These are phyloP conservation scores for Bradypodion pumilum DNA, from an alignment of 2,797 vertebrate genomes.

Conservation along the genomic window DNA sequence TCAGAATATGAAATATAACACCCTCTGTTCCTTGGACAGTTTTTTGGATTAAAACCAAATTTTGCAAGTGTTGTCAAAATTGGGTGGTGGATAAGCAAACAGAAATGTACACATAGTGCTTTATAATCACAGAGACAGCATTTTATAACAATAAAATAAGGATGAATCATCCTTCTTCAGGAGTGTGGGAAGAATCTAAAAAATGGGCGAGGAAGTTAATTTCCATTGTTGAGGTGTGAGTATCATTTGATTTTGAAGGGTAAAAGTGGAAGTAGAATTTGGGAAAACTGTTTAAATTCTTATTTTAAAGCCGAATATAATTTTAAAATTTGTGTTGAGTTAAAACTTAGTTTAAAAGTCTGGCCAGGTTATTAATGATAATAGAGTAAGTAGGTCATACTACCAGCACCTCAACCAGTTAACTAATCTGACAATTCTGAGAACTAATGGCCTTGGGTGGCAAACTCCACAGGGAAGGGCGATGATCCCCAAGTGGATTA, in stretches of 20 bases:
- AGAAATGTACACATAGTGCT: neutral
- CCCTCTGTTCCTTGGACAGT: neutral
- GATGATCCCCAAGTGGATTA: too few species aligned
- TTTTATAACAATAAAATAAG: neutral
- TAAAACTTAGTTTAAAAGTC: too few species aligned
- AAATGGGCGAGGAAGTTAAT: neutral
- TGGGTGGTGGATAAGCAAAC: neutral
- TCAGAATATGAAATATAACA: neutral
- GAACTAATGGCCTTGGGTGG: too few species aligned
- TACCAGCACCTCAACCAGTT: too few species aligned
- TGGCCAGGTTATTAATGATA: too few species aligned
- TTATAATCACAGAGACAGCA: neutral
- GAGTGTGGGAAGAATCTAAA: neutral
- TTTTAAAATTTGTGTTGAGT: too few species aligned
- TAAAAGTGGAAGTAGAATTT: neutral
- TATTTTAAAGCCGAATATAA: too few species aligned
- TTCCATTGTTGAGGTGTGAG: neutral
- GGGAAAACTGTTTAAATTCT: too few species aligned
- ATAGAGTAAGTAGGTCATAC: too few species aligned
- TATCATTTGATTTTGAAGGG: neutral
- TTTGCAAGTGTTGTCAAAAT: neutral
- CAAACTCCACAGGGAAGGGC: too few species aligned
- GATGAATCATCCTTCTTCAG: neutral
- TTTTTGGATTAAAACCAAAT: neutral
- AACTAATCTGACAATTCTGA: too few species aligned